Base-by-base conservation (phyloP, 2,888 invertebrate species). In the Thereva unica region DNA sequence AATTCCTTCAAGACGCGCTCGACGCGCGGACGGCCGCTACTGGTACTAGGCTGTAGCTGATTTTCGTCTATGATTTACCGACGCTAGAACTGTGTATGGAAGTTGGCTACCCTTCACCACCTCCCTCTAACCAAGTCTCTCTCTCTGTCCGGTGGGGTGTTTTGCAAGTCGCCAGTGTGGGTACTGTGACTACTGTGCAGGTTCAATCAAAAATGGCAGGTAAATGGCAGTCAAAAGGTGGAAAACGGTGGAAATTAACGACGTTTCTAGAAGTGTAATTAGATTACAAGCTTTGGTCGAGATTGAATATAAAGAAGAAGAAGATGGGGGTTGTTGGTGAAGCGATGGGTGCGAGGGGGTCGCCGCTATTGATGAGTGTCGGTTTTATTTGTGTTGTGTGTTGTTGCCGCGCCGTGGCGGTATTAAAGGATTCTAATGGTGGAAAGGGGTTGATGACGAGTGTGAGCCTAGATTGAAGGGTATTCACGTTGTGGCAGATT, bases 241-340 rank as follows among this genome's bases (percentile, higher is more conserved):
- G 47, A 64, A 64, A 52, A 57, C 66, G 53, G 53, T 56, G 44
- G 45, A 66, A 66, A 68, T 64, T 66, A 68, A 66, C 57, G 53
- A 64, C 50, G 63, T 56, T 65, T 54, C 66, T 54, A 66, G 41
- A 67, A 49, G 61, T 64, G 66, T 68, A 68, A 68, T 67, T 67
- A 64, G 66, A 66, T 68, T 68, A 69, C 53, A 64, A 53, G 53
- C 50, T 50, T 50, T 40, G 40, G 61, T 50, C 34, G 61, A 61
- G 61, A 61, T 61, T 61, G 61, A 50, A 61, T 23, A 23, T 23
- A 23, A 23, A 23, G 23, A 23, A 23, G 23, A 23, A 23, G 23
- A 23, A 23, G 23, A 23, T 23, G 23, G 23, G 23, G 23, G 23
- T 23, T 23, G 23, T 23, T 23, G 23, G 23, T 23, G 23, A 23